Evolutionary conservation across 2,113 vertebrate species (phyloP).

Genomic region (Bufo gargarizans): DNA sequence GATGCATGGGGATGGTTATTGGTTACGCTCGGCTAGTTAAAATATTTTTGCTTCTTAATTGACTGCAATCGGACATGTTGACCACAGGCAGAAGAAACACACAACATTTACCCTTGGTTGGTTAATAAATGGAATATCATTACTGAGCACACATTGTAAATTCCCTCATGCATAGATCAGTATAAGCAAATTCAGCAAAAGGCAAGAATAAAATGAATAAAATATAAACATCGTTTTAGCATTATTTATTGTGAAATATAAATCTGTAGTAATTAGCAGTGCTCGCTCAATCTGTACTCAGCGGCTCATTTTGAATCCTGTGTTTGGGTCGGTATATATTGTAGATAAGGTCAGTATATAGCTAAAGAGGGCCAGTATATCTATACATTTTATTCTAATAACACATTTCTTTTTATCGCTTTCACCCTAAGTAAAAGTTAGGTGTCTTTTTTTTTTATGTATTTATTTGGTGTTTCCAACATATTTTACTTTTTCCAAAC

Average conservation of each 20-base stretch:
- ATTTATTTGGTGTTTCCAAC: neutral
- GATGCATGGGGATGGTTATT: constrained; percentile 42
- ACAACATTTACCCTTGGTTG: neutral
- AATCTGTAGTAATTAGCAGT: neutral
- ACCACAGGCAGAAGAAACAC: neutral
- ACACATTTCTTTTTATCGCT: neutral
- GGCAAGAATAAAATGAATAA: constrained; percentile 25
- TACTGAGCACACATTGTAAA: neutral
- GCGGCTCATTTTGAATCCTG: neutral
- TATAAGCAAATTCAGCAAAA: constrained; percentile 14
- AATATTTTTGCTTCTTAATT: constrained; percentile 54
- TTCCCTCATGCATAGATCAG: neutral
- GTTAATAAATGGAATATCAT: neutral
- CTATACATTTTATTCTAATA: neutral
- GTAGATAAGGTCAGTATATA: no score
- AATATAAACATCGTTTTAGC: neutral
- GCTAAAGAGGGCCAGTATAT: no score
- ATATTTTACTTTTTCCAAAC: no score
- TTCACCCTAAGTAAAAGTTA: neutral
- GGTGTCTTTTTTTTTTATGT: neutral
- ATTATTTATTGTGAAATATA: constrained; percentile 10
- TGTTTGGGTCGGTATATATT: neutral
- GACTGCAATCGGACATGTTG: constrained; percentile 33
- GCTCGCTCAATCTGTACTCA: neutral
- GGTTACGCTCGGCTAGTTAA: constrained; percentile 44